Percentiles rank a stretch among this genome's conserved stretches.
Conservation (phyloP, 2,888 invertebrate species). For the Geophilus truncorum region DNA sequence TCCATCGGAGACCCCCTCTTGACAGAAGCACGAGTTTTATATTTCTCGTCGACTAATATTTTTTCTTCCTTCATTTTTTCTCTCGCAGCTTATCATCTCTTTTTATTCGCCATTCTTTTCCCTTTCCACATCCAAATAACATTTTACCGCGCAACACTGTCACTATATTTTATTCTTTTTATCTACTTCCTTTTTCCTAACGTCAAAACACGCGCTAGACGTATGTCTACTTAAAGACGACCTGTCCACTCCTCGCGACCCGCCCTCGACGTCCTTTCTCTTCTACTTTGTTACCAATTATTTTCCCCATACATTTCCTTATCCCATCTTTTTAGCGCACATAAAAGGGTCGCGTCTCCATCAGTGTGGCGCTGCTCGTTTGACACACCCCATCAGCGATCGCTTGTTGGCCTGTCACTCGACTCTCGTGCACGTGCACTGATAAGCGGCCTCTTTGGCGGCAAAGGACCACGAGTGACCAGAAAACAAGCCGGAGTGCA, state of each 20-base stretch:
- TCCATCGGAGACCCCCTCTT: not conserved
- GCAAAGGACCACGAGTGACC: not conserved
- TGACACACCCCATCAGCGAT: constrained; percentile 10
- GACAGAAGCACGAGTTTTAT: constrained; percentile 16
- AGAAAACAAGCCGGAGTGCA: not conserved
- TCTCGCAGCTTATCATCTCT: constrained; percentile 1
- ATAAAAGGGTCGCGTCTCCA: constrained; percentile 5
- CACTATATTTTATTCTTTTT: constrained; percentile 18
- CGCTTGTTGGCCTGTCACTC: constrained; percentile 14
- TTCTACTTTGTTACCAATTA: not conserved
- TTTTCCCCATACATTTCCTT: not conserved
- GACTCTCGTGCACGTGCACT: not conserved
- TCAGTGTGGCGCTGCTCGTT: not conserved
- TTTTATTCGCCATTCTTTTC: constrained; percentile 17
- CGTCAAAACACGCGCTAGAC: not conserved
- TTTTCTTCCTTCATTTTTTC: not conserved
- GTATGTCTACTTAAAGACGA: not conserved
- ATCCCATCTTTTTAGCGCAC: not conserved
- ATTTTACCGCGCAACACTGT: constrained; percentile 11
- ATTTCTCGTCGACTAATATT: constrained; percentile 17
- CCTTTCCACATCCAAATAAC: constrained; percentile 16
- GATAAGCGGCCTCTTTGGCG: not conserved
- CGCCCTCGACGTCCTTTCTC: not conserved
- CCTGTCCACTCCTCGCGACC: not conserved
- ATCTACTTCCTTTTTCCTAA: constrained; percentile 6